Conservation (phyloP, 2,113 vertebrate genomes). For the Gorilla gorilla region DNA sequence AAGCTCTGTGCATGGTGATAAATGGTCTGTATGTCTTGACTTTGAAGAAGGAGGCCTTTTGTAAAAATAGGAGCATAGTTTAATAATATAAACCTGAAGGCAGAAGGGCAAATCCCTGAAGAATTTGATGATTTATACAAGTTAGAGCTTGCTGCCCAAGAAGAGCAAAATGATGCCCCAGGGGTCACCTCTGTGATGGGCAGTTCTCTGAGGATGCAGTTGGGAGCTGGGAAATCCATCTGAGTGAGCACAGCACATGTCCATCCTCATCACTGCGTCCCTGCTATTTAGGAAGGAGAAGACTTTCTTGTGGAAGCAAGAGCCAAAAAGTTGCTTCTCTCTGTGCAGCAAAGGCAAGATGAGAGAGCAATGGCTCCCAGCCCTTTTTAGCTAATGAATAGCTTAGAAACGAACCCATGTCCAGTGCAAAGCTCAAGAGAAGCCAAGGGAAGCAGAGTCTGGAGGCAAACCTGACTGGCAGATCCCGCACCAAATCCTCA, state of each 20-base stretch:
- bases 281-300: not conserved
- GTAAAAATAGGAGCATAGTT: conserved; percentile 9
- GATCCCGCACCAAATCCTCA: too few species aligned
- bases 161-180: conserved; percentile 53
- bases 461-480: not conserved
- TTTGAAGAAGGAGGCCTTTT: not conserved
- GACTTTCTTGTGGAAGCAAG: not conserved
- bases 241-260: not conserved
- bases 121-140: conserved; percentile 60
- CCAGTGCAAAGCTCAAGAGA: not conserved
- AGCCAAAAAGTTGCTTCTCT: not conserved
- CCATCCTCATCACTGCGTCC: not conserved
- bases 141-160: conserved; percentile 41
- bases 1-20: not conserved
- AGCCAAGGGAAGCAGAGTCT: not conserved
- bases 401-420: not conserved
- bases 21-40: not conserved
- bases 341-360: not conserved
- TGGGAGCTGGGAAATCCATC: not conserved
- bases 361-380: not conserved
- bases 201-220: not conserved
- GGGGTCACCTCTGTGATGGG: conserved; percentile 53
- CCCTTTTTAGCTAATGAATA: not conserved
- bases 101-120: conserved; percentile 61
- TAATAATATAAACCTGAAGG: conserved; percentile 66